A percentile compares a stretch with the other conserved stretches of the same genome.
Evolutionary conservation across 2,888 invertebrate species (phyloP).

Genomic region (Drosophila prostipennis): DNA sequence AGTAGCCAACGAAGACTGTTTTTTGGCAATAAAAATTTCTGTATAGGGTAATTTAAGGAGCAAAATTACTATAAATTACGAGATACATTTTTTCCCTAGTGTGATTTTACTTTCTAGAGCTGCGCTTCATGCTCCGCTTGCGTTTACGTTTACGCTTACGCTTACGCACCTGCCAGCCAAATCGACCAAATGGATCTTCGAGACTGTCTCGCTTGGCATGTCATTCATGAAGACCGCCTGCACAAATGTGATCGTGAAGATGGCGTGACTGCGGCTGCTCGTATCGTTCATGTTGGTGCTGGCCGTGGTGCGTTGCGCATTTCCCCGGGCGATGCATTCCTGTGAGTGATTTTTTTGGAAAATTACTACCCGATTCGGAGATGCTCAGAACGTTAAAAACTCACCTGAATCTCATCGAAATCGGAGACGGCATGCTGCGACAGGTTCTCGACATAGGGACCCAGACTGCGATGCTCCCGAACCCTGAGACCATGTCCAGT

Average conservation of each 20-base stretch:
- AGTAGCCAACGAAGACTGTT: no score
- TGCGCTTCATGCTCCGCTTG: slow-evolving; percentile 52
- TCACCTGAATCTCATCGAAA: slow-evolving; percentile 93
- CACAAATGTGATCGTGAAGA: slow-evolving; percentile 95
- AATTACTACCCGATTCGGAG: background rate
- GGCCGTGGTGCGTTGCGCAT: slow-evolving; percentile 93
- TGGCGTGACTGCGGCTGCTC: slow-evolving; percentile 95
- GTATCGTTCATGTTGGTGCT: slow-evolving; percentile 97
- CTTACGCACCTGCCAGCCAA: slow-evolving; percentile 91
- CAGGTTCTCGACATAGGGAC: slow-evolving; percentile 94
- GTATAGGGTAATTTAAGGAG: no score
- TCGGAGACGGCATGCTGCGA: slow-evolving; percentile 94
- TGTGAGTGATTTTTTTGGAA: slow-evolving; percentile 78
- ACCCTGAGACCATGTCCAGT: slow-evolving; percentile 90
- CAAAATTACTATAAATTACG: no score
- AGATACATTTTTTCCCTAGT: no score
- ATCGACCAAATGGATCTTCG: slow-evolving; percentile 95
- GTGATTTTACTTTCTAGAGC: slow-evolving; percentile 35
- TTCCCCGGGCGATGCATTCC: slow-evolving; percentile 92
- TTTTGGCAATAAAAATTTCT: no score
- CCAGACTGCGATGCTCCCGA: slow-evolving; percentile 91
- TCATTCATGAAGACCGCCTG: slow-evolving; percentile 94
- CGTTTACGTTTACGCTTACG: slow-evolving; percentile 10
- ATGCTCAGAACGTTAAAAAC: slow-evolving; percentile 28
- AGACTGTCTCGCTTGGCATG: slow-evolving; percentile 95